These are phyloP conservation scores for Oreotrochilus melanogaster DNA, from an alignment of 2,113 vertebrate species.

Conservation along the genomic window DNA sequence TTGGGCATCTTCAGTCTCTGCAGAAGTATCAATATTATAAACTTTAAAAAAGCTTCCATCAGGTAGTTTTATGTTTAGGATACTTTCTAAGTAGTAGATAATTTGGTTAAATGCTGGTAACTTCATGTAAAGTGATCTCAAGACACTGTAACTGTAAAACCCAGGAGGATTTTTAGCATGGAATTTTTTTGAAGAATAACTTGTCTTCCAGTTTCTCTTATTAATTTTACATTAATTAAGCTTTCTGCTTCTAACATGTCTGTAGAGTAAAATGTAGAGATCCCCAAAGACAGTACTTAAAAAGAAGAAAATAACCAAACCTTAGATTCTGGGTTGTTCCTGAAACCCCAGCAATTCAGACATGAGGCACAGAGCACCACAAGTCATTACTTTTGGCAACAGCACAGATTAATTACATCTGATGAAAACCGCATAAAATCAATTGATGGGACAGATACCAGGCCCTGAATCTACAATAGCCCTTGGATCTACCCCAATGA, in stretches of 20 bases:
- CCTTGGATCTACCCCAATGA: background rate
- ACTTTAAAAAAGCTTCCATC: background rate
- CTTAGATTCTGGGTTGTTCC: background rate
- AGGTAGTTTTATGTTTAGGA: background rate
- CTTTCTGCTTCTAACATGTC: background rate
- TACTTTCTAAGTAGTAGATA: background rate
- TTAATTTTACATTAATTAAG: background rate
- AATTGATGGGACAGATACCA: background rate
- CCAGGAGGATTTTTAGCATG: background rate
- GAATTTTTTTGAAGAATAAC: background rate
- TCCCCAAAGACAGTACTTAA: background rate
- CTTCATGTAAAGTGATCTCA: background rate
- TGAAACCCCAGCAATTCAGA: background rate
- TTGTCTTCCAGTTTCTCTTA: background rate
- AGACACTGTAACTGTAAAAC: background rate
- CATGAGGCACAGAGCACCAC: background rate
- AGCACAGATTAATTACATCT: background rate
- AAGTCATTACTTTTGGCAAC: background rate
- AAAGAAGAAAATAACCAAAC: background rate
- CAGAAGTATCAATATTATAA: background rate
- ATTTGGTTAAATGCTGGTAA: background rate
- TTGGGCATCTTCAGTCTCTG: background rate
- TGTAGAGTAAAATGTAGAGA: background rate
- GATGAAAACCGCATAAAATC: background rate
- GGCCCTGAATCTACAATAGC: background rate